Evolutionary conservation across 2,797 vertebrate species (phyloP).

Genomic region (Falco rusticolus): DNA sequence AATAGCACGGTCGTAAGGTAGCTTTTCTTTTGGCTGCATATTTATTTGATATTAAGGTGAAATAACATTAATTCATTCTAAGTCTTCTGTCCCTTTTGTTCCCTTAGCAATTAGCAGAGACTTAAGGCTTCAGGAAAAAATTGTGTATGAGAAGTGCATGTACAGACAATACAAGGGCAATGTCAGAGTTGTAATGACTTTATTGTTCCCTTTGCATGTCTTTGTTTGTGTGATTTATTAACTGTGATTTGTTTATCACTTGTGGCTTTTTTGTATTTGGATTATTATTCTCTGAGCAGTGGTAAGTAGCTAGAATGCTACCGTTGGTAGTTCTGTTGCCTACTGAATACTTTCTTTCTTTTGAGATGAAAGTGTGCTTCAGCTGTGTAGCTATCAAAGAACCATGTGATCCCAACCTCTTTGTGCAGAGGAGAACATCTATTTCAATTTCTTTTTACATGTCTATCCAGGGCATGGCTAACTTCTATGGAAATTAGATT

Average conservation of each 20-base stretch:
- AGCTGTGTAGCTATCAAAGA: not conserved
- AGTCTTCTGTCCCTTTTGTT: not conserved
- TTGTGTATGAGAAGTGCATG: not conserved
- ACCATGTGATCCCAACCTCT: not conserved
- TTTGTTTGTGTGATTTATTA: slow-evolving; percentile 2
- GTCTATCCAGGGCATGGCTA: not conserved
- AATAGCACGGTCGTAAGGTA: not conserved
- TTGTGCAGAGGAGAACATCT: not conserved
- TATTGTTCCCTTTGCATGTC: not conserved
- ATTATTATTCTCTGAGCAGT: not conserved
- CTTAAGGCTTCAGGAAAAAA: not conserved
- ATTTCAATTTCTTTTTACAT: not conserved
- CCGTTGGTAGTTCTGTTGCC: not conserved
- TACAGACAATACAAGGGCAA: not conserved
- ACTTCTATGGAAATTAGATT: not conserved
- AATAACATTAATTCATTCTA: not conserved
- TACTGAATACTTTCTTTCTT: slow-evolving; percentile 14
- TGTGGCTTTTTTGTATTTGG: not conserved
- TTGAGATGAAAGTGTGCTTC: not conserved
- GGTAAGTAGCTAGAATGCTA: not conserved
- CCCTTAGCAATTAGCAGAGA: not conserved
- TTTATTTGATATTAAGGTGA: slow-evolving; percentile 10
- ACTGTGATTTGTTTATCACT: not conserved
- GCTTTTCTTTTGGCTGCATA: not conserved
- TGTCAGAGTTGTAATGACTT: not conserved